Evolutionary conservation across 2,113 vertebrate genomes (phyloP), one percentile per base, ranked within the genome.

Genomic region (Microtus pennsylvanicus): DNA sequence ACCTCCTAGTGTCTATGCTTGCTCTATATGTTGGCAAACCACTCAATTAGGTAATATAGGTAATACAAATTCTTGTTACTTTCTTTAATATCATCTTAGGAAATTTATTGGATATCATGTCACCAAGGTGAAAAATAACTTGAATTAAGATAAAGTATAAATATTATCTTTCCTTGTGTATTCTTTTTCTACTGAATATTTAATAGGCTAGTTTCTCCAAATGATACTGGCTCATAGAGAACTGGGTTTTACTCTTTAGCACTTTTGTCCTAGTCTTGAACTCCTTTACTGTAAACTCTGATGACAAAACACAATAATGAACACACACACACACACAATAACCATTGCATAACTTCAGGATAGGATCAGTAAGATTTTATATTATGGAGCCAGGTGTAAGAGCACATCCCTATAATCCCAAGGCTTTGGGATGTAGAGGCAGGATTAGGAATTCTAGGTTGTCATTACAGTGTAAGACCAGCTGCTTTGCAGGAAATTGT

Each of bases 111-210:
- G 7, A 1, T 74, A 89, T 78, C 13, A n/a, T 89, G 13, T 94
- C 8, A 55, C 33, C 47, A 87, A 70, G 16, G 45, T 78, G 24
- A 95, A 95, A 91, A 94, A 92, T 89, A 0, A 74, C 10, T 55
- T 85, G 5, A 65, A 67, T 85, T 14, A 88, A 92, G 92, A 87
- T 70, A 7, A 97, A 87, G 16, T 28, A 50, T 78, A 90, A 97
- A 85, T 70, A 86, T 10, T 89, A 35, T 75, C 47, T 45, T 22
- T 87, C 8, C n/a, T 52, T 67, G 12, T 76, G 30, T 87, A 6
- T 42, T 93, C 9, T n/a, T 93, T 9, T 61, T 88, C 42, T 89
- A 65, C 1, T 67, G 14, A 90, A 74, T 3, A 77, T 67, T 90
- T 47, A 95, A 17, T 58, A 86, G 9, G 89, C 26, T 77, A 86